Conservation (phyloP, 2,888 invertebrate species). For the Drosophila colorata region DNA sequence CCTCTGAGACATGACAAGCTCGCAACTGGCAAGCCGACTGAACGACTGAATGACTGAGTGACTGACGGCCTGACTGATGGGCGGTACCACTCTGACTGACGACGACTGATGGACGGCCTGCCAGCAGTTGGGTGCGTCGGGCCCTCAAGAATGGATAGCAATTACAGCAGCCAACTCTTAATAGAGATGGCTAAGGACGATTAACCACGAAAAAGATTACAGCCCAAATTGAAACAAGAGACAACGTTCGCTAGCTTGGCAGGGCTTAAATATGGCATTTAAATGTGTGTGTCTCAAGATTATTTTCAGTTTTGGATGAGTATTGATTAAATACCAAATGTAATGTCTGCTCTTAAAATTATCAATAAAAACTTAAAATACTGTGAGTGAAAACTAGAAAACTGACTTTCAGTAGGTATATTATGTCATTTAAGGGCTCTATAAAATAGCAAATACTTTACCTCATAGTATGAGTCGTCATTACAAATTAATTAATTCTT, state of each 20-base stretch:
- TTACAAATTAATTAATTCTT: neutral
- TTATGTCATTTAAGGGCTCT: too few species aligned
- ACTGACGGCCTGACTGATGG: constrained; percentile 44
- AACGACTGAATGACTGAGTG: constrained; percentile 28
- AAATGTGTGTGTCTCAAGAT: too few species aligned
- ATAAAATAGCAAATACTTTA: too few species aligned
- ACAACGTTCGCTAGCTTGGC: neutral
- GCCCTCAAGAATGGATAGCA: constrained; percentile 33
- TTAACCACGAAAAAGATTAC: constrained; percentile 21
- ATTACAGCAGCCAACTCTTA: constrained; percentile 40
- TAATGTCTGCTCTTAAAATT: too few species aligned
- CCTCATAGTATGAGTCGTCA: too few species aligned
- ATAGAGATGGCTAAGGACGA: constrained; percentile 23
- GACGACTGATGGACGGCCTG: constrained; percentile 50
- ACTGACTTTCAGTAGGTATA: too few species aligned
- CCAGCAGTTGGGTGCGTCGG: constrained; percentile 50
- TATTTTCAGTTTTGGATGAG: too few species aligned
- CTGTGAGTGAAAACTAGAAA: too few species aligned
- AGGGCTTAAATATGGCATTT: too few species aligned
- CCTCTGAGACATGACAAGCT: constrained; percentile 63
- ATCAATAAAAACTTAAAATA: too few species aligned
- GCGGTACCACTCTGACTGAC: constrained; percentile 32
- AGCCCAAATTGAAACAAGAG: constrained; percentile 3
- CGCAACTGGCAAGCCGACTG: constrained; percentile 27
- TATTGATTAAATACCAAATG: too few species aligned